A percentile compares a stretch with the other conserved stretches of the same genome.
Evolutionary conservation across 2,797 vertebrate species (phyloP).

Genomic region (Peromyscus nudipes): DNA sequence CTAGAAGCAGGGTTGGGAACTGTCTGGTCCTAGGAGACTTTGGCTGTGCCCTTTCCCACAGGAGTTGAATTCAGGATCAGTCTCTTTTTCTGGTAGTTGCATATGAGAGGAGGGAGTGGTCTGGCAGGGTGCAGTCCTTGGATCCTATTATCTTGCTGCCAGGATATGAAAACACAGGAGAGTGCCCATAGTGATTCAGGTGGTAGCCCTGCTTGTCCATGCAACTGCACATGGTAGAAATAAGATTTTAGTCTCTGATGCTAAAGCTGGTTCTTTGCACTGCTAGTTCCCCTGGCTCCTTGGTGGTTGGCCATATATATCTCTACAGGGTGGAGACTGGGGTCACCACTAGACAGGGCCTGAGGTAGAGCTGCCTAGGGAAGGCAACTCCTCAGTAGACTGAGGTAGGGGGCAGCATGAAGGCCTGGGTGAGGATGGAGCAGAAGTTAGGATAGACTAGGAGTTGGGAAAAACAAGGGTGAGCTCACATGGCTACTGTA

Average conservation of each 20-base stretch:
- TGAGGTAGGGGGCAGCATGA: neutral
- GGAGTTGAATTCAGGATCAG: neutral
- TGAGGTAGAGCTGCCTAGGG: neutral
- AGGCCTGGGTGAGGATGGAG: neutral
- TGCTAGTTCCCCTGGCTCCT: neutral
- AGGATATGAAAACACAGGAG: neutral
- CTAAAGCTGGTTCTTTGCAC: neutral
- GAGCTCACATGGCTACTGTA: neutral
- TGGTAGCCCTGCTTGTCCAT: neutral
- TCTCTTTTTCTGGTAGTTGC: neutral
- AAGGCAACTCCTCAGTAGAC: neutral
- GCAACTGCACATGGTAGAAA: neutral
- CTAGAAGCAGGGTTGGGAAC: neutral
- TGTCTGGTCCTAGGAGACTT: neutral
- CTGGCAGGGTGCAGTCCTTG: neutral
- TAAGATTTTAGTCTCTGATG: neutral
- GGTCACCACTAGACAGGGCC: neutral
- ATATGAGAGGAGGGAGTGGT: no score
- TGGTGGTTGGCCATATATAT: neutral
- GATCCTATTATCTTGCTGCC: neutral
- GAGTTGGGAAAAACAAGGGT: neutral
- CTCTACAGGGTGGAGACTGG: neutral
- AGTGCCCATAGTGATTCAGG: accelerated
- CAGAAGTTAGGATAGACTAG: neutral
- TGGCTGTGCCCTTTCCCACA: neutral